phyloP scores from a whole-genome alignment of 1,140 invertebrate genomes.

The Leucophenga varia region DNA sequence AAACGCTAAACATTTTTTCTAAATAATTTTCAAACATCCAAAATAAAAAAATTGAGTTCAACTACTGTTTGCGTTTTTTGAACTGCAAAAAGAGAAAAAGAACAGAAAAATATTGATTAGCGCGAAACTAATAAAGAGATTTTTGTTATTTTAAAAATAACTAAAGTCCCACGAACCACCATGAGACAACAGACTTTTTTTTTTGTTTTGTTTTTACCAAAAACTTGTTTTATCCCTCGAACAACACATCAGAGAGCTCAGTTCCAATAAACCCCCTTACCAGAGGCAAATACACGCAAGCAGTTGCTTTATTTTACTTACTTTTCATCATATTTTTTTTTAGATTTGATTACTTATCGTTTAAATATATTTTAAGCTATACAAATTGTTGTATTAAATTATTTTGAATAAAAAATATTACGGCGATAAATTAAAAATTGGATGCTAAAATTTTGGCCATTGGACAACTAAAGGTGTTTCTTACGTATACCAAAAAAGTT shows the following conservation, averaged over 20 bases:
- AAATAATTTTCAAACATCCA: conserved; percentile 31
- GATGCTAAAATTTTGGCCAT: no score
- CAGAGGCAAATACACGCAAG: conserved; percentile 48
- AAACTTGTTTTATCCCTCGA: no score
- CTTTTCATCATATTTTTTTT: conserved; percentile 28
- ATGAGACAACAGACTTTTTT: conserved; percentile 22
- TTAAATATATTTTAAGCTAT: conserved; percentile 47
- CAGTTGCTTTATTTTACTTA: conserved; percentile 49
- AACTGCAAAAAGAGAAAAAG: conserved; percentile 52
- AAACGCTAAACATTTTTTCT: no score
- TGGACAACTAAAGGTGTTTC: no score
- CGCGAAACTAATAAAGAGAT: conserved; percentile 26
- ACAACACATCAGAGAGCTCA: no score
- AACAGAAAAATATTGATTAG: conserved; percentile 44
- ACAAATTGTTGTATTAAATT: conserved; percentile 33
- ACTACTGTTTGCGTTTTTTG: conserved; percentile 1
- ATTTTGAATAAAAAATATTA: no score
- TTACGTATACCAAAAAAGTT: no score
- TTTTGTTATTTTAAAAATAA: conserved; percentile 14
- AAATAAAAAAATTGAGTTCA: conserved; percentile 4
- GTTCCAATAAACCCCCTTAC: conserved; percentile 43
- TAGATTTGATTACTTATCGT: conserved; percentile 20
- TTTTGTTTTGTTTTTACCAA: no score
- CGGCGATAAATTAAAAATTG: no score
- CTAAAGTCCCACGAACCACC: conserved; percentile 36